Evolutionary conservation across 2,888 invertebrate species (phyloP), one percentile per base, ranked within the genome.

Genomic region (Psococerastis gibbosa): DNA sequence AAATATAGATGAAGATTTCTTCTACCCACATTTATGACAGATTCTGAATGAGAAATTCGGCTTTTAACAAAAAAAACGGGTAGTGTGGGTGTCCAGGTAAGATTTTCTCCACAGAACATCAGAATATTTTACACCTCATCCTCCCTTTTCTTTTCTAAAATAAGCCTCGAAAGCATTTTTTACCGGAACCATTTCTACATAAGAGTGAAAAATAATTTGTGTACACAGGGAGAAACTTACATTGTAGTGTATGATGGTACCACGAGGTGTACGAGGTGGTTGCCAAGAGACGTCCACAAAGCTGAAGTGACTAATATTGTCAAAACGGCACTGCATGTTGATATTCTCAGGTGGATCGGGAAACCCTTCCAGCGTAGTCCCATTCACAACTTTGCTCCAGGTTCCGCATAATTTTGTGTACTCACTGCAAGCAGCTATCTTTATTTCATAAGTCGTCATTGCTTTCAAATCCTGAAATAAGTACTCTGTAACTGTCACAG

Each of bases 311-410:
- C 66, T 70, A 43, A 69, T 63, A 51, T 71, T 70, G 54, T 73
- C 71, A 53, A 70, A 71, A 50, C 65, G 64, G 56, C 87, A 87
- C n/a, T 65, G 61, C 1, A 79, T 68, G 4, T 64, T 60, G 0
- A 83, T 68, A 55, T 79, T 72, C 48, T 69, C 68, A 1, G 85
- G 85, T 45, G 76, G 71, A 34, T 78, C 76, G 1, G 85, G 75
- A 11, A 72, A 73, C 2, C 87, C 88, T 58, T 87, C 87, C 63
- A 83, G 68, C 1, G 88, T 88, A 0, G 79, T 79, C 0, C 82
- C 87, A 55, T 78, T 77, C 49, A 82, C 78, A 51, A 72, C 66
- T 23, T 70, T 66, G 0, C 87, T 87, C 77, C 79, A 81, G 9
- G 74, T 68, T 1, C 85, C 83, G 56, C 88, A 89, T 32, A 68